Percentiles rank a stretch among this genome's conserved stretches.
Evolutionary conservation across 2,797 vertebrate genomes (phyloP).

Genomic region (Meda fulgida): DNA sequence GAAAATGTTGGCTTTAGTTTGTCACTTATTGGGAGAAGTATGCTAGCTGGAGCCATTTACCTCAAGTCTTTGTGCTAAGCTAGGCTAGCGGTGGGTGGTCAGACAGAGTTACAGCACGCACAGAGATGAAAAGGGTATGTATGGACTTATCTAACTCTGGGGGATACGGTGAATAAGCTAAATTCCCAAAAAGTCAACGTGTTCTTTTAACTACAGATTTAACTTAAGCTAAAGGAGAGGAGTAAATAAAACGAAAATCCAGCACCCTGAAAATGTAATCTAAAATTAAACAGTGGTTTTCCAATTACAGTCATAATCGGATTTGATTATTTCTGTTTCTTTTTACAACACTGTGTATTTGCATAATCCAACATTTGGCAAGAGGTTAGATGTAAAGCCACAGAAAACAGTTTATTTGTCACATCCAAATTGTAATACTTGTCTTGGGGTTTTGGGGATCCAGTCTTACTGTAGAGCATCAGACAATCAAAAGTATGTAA

Average conservation of each 20-base stretch:
- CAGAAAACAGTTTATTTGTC: not conserved
- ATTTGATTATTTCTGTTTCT: not conserved
- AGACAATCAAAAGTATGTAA: not conserved
- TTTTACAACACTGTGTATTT: conserved; percentile 2
- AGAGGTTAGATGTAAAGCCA: not conserved
- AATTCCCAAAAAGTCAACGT: too few relatives aligned
- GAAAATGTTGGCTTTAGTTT: too few relatives aligned
- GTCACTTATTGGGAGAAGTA: too few relatives aligned
- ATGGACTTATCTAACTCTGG: too few relatives aligned
- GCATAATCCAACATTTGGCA: conserved; percentile 13
- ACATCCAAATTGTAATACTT: not conserved
- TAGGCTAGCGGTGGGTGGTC: too few relatives aligned
- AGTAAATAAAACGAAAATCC: not conserved
- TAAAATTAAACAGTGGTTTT: not conserved
- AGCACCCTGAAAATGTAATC: not conserved
- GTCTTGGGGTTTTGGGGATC: not conserved
- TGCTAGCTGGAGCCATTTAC: too few relatives aligned
- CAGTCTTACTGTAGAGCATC: not conserved
- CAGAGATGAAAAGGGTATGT: too few relatives aligned
- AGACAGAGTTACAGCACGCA: too few relatives aligned
- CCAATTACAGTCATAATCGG: not conserved
- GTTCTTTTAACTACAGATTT: too few relatives aligned
- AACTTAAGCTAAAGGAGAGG: not conserved
- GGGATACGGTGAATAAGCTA: too few relatives aligned
- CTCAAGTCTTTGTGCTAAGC: too few relatives aligned